phyloP scores from a whole-genome alignment of 1,140 invertebrate genomes.

The Ceratina japonica region DNA sequence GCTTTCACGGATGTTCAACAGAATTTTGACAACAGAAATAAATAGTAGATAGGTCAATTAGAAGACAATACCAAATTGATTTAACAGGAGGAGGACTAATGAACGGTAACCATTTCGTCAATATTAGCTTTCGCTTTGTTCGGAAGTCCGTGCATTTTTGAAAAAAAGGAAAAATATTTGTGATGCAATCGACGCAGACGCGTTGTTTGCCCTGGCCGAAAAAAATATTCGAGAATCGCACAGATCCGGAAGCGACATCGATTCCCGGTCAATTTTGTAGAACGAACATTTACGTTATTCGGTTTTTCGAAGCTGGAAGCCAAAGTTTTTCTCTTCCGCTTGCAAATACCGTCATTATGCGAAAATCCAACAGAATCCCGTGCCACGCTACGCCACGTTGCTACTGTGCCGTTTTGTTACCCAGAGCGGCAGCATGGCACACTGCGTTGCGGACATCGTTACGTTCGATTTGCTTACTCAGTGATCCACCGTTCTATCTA shows the following conservation, averaged over 20 bases:
- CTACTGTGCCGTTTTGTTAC: slow-evolving; percentile 32
- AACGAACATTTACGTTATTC: slow-evolving; percentile 31
- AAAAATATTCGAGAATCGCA: neutral
- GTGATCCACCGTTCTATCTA: slow-evolving; percentile 6
- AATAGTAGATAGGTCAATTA: neutral
- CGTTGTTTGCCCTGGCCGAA: neutral
- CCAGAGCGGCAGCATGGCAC: slow-evolving; percentile 1
- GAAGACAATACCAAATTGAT: neutral
- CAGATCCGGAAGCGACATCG: neutral
- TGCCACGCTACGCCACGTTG: too few relatives aligned
- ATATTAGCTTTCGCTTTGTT: neutral
- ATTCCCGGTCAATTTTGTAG: slow-evolving; percentile 10
- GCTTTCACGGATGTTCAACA: too few relatives aligned
- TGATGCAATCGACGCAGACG: neutral
- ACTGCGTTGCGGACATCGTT: slow-evolving; percentile 36
- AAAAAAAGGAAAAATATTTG: neutral
- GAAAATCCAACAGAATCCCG: slow-evolving; percentile 26
- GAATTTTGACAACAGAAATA: too few relatives aligned
- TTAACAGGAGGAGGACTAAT: neutral
- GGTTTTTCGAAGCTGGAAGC: neutral
- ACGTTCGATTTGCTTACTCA: slow-evolving; percentile 51
- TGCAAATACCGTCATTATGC: slow-evolving; percentile 38
- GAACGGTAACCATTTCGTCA: neutral
- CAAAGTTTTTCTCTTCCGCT: slow-evolving; percentile 4
- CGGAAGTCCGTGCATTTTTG: neutral